Base-by-base conservation (phyloP, 1,140 invertebrate species). In the Gerris buenoi region DNA sequence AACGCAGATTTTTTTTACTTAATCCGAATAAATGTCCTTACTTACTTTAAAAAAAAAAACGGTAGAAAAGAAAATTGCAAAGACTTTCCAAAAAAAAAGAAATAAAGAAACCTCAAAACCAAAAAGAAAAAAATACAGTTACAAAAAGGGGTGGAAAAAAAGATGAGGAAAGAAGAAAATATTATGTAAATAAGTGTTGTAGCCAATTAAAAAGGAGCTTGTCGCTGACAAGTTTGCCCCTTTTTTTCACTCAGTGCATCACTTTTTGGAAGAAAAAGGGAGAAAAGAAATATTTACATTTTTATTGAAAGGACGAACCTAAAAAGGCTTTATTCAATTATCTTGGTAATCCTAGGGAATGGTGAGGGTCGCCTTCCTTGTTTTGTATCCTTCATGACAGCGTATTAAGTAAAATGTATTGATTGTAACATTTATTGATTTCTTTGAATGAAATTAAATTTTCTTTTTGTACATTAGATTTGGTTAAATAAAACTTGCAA, bases 311-410 rank as follows among this genome's bases (percentile, higher is more conserved):
- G 56, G 56, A 26, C n/a, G 33, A 18, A 46, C 5, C 5, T 5
- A 46, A 46, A 10, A 46, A 28, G 65, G 67, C 67, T 68, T 68
- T 68, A 68, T 68, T 68, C 67, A 68, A 68, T 68, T 68, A 68
- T 68, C 63, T 64, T 63, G 57, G 29, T 68, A 68, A 68, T 68
- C 67, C 67, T 65, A 58, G 18, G 33, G 33, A 46, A 46, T 46
- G 5, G 33, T 46, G 33, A 46, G 33, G n/a, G n/a, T n/a, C n/a
- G n/a, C n/a, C n/a, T n/a, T n/a, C n/a, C n/a, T n/a, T n/a, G n/a
- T n/a, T n/a, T n/a, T n/a, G n/a, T n/a, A n/a, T n/a, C n/a, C n/a
- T n/a, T n/a, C n/a, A n/a, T n/a, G n/a, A n/a, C n/a, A n/a, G n/a
- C n/a, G n/a, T n/a, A n/a, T n/a, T n/a, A n/a, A n/a, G n/a, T n/a